Percentiles rank a stretch among this genome's conserved stretches.
These are phyloP conservation scores for Fregetta grallaria DNA, from an alignment of 2,113 vertebrate genomes.

Conservation along the genomic window DNA sequence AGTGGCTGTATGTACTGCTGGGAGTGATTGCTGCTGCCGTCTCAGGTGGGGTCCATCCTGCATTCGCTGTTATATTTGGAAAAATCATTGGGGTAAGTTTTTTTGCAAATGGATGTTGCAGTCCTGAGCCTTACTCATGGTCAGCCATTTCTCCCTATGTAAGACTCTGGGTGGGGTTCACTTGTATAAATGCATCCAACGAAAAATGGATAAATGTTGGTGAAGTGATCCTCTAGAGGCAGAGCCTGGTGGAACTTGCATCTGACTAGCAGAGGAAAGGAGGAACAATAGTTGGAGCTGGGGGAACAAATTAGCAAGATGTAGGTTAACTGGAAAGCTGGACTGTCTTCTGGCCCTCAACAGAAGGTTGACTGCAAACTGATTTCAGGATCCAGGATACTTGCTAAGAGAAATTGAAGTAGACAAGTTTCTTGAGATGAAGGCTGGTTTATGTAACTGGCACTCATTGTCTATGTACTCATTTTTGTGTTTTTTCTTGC, in stretches of 20 bases:
- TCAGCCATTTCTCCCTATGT: not conserved
- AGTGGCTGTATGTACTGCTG: slow-evolving; percentile 64
- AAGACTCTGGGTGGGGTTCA: not conserved
- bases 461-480: not conserved
- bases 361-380: not conserved
- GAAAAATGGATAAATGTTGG: not conserved
- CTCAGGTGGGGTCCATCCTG: slow-evolving; percentile 65
- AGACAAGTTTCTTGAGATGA: not conserved
- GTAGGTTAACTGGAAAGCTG: not conserved
- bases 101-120: not conserved
- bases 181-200: not conserved
- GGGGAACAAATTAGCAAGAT: not conserved
- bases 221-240: not conserved
- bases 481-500: not conserved
- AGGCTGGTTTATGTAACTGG: not conserved
- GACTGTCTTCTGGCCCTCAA: not conserved
- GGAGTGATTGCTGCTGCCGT: slow-evolving; percentile 70
- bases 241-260: not conserved
- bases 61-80: slow-evolving; percentile 71
- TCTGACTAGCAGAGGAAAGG: not conserved
- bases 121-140: not conserved
- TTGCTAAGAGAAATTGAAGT: not conserved
- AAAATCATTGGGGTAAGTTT: slow-evolving; percentile 77
- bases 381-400: not conserved
- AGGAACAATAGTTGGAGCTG: not conserved